A percentile compares a stretch with the other conserved stretches of the same genome.
Conservation (phyloP, 2,113 vertebrate species). For the Corythaixoides concolor region DNA sequence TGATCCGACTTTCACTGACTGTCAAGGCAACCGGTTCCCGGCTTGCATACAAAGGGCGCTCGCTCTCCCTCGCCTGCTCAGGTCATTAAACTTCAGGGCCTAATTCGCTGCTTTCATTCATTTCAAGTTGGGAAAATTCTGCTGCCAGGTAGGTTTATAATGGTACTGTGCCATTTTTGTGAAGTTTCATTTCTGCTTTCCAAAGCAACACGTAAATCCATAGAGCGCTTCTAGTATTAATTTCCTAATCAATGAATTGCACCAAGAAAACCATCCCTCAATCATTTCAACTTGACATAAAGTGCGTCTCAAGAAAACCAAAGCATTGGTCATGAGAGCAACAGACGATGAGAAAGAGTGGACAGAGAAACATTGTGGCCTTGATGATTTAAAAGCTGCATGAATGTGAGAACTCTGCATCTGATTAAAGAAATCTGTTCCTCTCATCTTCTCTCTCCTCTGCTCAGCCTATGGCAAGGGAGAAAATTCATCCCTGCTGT, state of each 20-base stretch:
- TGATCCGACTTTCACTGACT: constrained; percentile 23
- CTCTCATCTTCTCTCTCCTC: background rate
- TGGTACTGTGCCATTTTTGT: background rate
- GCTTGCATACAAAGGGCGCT: background rate
- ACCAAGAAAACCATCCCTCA: background rate
- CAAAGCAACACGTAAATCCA: background rate
- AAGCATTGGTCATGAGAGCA: background rate
- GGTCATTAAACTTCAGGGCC: background rate
- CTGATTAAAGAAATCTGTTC: constrained; percentile 14
- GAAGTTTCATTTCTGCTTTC: background rate
- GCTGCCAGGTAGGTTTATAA: background rate
- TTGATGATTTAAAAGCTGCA: background rate
- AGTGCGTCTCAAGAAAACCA: background rate
- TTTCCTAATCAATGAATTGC: background rate
- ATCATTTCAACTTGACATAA: background rate
- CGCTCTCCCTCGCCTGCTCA: rapidly evolving
- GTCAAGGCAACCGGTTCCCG: background rate
- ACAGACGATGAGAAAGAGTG: background rate
- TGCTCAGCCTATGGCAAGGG: background rate
- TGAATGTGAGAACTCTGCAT: background rate
- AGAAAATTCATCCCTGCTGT: constrained; percentile 31
- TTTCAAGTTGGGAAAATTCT: background rate
- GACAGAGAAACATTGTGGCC: background rate
- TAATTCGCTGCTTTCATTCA: background rate
- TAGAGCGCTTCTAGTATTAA: background rate